A percentile compares a stretch with the other conserved stretches of the same genome.
These are phyloP conservation scores for Toxostoma redivivum DNA, from an alignment of 2,113 vertebrate genomes.

Conservation along the genomic window DNA sequence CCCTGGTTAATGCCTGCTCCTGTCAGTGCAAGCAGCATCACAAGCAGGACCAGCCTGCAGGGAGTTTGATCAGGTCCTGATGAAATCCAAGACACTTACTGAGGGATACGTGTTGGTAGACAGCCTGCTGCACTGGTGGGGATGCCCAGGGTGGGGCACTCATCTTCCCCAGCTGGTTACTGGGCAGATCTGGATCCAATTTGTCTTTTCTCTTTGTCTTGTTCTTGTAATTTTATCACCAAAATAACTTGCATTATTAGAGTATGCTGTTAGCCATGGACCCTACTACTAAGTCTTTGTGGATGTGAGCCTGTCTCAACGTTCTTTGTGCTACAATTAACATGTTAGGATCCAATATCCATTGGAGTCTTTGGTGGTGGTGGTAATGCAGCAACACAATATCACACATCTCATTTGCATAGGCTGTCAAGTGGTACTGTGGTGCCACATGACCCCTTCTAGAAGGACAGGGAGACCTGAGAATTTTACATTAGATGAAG, in stretches of 20 bases:
- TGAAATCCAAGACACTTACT: neutral
- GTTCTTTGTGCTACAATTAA: neutral
- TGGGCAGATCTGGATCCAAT: neutral
- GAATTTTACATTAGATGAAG: neutral
- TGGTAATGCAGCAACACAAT: neutral
- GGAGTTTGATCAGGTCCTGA: neutral
- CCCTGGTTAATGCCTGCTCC: rapidly evolving
- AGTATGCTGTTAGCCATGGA: neutral
- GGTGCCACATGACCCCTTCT: neutral
- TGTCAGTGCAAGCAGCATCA: neutral
- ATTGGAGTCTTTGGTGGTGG: neutral
- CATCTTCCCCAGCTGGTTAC: neutral
- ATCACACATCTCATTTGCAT: neutral
- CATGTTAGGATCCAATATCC: neutral
- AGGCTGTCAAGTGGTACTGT: neutral
- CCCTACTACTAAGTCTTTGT: neutral
- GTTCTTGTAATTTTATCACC: neutral
- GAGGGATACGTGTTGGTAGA: neutral
- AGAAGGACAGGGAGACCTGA: neutral
- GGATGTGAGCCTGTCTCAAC: neutral
- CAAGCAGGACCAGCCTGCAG: neutral
- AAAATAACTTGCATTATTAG: neutral
- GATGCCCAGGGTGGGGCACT: neutral
- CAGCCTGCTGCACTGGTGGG: neutral
- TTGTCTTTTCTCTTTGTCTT: neutral